phyloP scores from a whole-genome alignment of 2,113 vertebrate species.

The Zosterops lateralis region DNA sequence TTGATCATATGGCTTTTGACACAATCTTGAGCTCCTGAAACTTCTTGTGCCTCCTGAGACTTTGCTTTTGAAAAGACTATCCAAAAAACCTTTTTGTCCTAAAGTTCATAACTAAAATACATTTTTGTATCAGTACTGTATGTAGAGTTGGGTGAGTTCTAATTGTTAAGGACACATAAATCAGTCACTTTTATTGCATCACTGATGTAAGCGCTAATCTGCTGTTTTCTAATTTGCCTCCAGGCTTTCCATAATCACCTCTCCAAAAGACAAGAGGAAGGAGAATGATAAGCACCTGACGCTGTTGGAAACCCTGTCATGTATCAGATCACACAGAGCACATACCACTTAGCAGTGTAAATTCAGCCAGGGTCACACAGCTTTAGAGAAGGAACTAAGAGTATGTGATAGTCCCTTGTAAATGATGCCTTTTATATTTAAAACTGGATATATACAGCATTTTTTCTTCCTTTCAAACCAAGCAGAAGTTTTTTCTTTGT shows the following conservation, averaged over 20 bases:
- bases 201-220: background rate
- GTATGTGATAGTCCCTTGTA: background rate
- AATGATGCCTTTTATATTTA: background rate
- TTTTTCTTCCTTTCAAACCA: background rate
- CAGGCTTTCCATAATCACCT: background rate
- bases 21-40: background rate
- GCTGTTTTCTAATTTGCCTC: conserved; percentile 16
- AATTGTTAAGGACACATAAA: background rate
- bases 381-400: background rate
- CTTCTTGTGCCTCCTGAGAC: background rate
- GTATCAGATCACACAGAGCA: background rate
- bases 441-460: background rate
- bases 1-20: background rate
- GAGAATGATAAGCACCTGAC: background rate
- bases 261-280: background rate
- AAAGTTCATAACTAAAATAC: background rate
- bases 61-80: background rate
- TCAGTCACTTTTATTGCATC: background rate
- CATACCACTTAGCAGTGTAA: background rate
- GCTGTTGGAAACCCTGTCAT: background rate
- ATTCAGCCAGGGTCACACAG: background rate
- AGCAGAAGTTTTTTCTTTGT: background rate
- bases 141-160: background rate
- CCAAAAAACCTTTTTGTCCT: background rate
- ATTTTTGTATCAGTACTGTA: background rate